phyloP scores from a whole-genome alignment of 2,113 vertebrate genomes.

The Corvus cornix region DNA sequence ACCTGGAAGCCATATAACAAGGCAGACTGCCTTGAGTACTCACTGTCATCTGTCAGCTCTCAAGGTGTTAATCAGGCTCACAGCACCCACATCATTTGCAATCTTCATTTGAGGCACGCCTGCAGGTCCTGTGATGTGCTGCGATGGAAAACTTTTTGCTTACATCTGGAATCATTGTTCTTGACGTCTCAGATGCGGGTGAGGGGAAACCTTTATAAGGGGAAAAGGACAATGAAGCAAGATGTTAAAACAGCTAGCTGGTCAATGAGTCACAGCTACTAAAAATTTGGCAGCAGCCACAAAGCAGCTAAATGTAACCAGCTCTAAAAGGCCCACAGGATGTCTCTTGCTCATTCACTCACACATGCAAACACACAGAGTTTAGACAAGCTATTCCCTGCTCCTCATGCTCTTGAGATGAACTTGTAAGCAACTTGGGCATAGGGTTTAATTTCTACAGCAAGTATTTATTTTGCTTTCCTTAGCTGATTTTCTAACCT shows the following conservation, averaged over 20 bases:
- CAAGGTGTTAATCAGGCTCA: background rate
- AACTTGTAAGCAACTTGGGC: background rate
- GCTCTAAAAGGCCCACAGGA: background rate
- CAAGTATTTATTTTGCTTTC: background rate
- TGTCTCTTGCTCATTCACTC: background rate
- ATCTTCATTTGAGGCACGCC: background rate
- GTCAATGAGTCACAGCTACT: slow-evolving; percentile 36
- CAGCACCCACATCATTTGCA: background rate
- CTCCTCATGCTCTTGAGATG: background rate
- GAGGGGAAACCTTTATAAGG: background rate
- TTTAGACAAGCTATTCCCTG: background rate
- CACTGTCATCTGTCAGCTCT: background rate
- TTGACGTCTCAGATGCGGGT: background rate
- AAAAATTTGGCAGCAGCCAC: slow-evolving; percentile 24
- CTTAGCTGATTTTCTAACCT: background rate
- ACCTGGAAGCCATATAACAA: background rate
- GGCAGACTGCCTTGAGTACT: background rate
- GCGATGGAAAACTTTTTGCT: background rate
- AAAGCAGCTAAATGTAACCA: slow-evolving; percentile 35
- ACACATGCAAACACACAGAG: background rate
- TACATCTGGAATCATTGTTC: slow-evolving; percentile 41
- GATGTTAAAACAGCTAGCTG: background rate
- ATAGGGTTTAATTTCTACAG: background rate
- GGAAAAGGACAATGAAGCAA: slow-evolving; percentile 42
- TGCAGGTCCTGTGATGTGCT: background rate